These are phyloP conservation scores for Pseudanteris insignis DNA, from an alignment of 2,888 invertebrate species.

Conservation along the genomic window DNA sequence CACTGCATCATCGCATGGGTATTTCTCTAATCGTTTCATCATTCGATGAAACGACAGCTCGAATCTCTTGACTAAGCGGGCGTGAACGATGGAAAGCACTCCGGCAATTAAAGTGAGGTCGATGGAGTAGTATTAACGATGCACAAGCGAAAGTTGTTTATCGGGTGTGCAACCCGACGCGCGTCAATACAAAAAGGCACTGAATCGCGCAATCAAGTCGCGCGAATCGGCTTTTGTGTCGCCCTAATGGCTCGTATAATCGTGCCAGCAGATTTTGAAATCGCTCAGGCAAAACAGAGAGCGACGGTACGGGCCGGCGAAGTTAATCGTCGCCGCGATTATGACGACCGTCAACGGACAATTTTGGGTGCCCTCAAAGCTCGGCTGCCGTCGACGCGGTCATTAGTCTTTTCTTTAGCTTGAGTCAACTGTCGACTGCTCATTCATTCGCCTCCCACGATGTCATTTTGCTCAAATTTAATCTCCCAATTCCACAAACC, in stretches of 20 bases:
- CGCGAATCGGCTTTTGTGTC: constrained; percentile 33
- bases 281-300: constrained; percentile 33
- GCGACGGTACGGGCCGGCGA: constrained; percentile 24
- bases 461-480: background rate
- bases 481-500: too few species aligned
- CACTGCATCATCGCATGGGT: too few species aligned
- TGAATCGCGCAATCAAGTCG: constrained; percentile 16
- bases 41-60: background rate
- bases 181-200: constrained; percentile 9
- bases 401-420: constrained; percentile 43
- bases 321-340: constrained; percentile 38
- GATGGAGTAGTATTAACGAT: constrained; percentile 5
- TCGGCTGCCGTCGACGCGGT: background rate
- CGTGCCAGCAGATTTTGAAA: constrained; percentile 26
- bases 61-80: too few species aligned
- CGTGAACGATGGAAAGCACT: background rate
- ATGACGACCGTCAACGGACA: constrained; percentile 12
- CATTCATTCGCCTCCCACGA: background rate
- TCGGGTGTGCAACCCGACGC: constrained; percentile 9
- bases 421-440: background rate
- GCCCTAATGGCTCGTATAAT: constrained; percentile 37
- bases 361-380: background rate
- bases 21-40: too few species aligned
- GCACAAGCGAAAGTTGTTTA: constrained; percentile 32
- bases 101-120: background rate